Evolutionary conservation across 2,113 vertebrate species (phyloP), one percentile per base, ranked within the genome.

Genomic region (Bufo bufo): DNA sequence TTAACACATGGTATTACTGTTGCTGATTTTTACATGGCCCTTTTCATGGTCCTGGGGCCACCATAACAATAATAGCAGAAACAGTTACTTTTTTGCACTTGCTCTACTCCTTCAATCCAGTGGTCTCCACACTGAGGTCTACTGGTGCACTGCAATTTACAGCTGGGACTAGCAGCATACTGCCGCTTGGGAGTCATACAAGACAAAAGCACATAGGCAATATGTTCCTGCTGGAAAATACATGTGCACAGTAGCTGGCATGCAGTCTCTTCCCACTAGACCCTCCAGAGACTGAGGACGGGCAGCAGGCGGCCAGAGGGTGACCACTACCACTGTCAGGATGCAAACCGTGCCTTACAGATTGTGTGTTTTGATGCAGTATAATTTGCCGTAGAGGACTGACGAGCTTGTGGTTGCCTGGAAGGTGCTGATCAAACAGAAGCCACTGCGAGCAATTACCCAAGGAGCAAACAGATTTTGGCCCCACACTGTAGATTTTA

Each of bases 341-440:
- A 74, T 61, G 66, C 71, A 74, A 45, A 2, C 43, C 43, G 49
- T 79, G n/a, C 75, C 12, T 50, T 59, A 54, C 33, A 52, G 33
- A 78, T 43, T 74, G 33, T 74, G 19, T 23, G 19, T 63, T 56
- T 61, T 47, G 12, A 61, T 69, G 52, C 81, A 80, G 45, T 16
- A 47, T 74, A 82, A 52, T 87, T 82, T 82, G 80, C 69, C 9
- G 85, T 71, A 52, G 52, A 47, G 4, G 7, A 45, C 56, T 87
- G 50, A 87, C 85, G 81, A 87, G 17, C 77, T 56, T 58, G 20
- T n/a, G 65, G 12, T 19, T 59, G 78, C 14, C 23, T 61, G 66
- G 65, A 75, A 63, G 56, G 79, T 50, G 69, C 86, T 82, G 79
- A 82, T 82, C 86, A 87, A 75, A 87, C 79, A 61, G 4, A 87